phyloP scores from a whole-genome alignment of 1,140 invertebrate species.

The Drosophila arizonae region DNA sequence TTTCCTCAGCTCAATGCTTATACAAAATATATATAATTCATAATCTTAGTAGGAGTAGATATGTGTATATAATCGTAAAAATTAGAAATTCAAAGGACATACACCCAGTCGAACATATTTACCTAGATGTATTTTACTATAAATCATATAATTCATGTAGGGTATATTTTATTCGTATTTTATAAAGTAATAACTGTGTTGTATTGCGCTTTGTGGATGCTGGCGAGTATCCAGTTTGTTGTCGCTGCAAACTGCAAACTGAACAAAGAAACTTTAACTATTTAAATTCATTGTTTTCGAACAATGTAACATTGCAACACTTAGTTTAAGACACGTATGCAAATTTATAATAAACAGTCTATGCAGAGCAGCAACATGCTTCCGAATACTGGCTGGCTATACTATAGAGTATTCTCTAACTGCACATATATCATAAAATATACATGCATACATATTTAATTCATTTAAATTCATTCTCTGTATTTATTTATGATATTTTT shows the following conservation, averaged over 20 bases:
- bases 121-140: too few species aligned
- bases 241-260: slow-evolving; percentile 16
- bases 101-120: too few species aligned
- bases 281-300: slow-evolving; percentile 9
- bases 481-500: not conserved
- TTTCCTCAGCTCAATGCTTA: too few species aligned
- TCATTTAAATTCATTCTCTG: not conserved
- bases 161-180: slow-evolving; percentile 16
- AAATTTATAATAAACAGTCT: not conserved
- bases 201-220: slow-evolving; percentile 37
- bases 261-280: slow-evolving; percentile 45
- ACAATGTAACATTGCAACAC: slow-evolving; percentile 12
- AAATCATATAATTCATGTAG: not conserved
- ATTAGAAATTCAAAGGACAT: too few species aligned
- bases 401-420: not conserved
- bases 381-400: too few species aligned
- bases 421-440: not conserved
- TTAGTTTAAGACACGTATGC: slow-evolving; percentile 12
- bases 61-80: too few species aligned
- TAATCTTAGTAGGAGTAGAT: too few species aligned
- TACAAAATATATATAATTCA: too few species aligned
- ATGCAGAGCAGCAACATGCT: too few species aligned
- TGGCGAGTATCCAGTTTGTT: slow-evolving; percentile 52
- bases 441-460: not conserved
- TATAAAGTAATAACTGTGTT: not conserved